These are phyloP conservation scores for Cichlasoma orientale DNA, from an alignment of 2,797 vertebrate genomes.

Conservation along the genomic window DNA sequence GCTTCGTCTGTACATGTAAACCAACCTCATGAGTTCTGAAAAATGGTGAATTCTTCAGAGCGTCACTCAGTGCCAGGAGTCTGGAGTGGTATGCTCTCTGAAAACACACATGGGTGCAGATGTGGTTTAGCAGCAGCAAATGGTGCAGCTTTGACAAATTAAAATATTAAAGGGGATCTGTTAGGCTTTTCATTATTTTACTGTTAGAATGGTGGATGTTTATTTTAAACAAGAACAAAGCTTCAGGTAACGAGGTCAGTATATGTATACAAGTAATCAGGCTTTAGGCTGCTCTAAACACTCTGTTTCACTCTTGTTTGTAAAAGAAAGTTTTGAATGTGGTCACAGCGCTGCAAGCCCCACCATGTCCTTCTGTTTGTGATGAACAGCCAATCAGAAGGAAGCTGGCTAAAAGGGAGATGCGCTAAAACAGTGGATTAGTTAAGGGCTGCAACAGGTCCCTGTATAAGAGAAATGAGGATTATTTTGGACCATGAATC, in stretches of 20 bases:
- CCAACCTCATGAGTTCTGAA: slow-evolving; percentile 82
- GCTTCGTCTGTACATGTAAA: background rate
- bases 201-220: background rate
- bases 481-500: too few relatives aligned
- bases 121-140: slow-evolving; percentile 9
- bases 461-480: too few relatives aligned
- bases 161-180: background rate
- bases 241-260: background rate
- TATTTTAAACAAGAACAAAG: background rate
- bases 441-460: too few relatives aligned
- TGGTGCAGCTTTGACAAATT: background rate
- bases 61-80: slow-evolving; percentile 71
- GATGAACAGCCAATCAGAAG: too few relatives aligned
- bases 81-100: slow-evolving; percentile 80
- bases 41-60: slow-evolving; percentile 74
- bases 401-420: too few relatives aligned
- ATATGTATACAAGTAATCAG: background rate
- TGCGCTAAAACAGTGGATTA: too few relatives aligned
- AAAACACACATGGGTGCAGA: background rate
- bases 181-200: background rate
- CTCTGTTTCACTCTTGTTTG: background rate
- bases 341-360: background rate
- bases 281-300: background rate
- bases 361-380: too few relatives aligned
- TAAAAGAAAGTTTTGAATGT: background rate